Conservation (phyloP, 1,140 invertebrate species). For the Trypoxylus dichotomus region DNA sequence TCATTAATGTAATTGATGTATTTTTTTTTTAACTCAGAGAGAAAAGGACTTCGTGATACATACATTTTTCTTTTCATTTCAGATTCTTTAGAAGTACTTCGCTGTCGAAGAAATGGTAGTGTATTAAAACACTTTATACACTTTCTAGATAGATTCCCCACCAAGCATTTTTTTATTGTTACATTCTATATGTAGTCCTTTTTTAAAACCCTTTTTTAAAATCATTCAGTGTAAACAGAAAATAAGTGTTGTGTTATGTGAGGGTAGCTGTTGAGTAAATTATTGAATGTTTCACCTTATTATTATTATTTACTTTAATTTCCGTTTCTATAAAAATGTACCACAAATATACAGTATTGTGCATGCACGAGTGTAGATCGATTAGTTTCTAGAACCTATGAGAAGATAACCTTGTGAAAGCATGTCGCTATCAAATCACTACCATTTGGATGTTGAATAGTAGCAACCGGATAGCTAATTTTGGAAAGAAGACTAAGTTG, state of each 20-base stretch:
- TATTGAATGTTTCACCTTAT: background rate
- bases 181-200: constrained; percentile 6
- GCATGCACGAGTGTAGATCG: background rate
- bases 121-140: constrained; percentile 21
- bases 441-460: too few species aligned
- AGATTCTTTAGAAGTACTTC: constrained; percentile 23
- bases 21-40: background rate
- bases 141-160: constrained; percentile 18
- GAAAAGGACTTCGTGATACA: constrained; percentile 11
- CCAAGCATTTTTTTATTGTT: background rate
- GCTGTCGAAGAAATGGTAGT: constrained; percentile 22
- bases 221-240: background rate
- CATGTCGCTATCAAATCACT: too few species aligned
- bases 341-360: background rate
- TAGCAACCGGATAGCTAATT: too few species aligned
- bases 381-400: too few species aligned
- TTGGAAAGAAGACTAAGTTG: too few species aligned
- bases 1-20: background rate
- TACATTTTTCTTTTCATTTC: constrained; percentile 23
- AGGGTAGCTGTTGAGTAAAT: background rate
- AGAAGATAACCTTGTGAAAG: too few species aligned
- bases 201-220: background rate
- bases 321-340: background rate
- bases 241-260: background rate
- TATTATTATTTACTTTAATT: background rate